These are phyloP conservation scores for Synergus japonicus DNA, from an alignment of 2,888 invertebrate species.

Conservation along the genomic window DNA sequence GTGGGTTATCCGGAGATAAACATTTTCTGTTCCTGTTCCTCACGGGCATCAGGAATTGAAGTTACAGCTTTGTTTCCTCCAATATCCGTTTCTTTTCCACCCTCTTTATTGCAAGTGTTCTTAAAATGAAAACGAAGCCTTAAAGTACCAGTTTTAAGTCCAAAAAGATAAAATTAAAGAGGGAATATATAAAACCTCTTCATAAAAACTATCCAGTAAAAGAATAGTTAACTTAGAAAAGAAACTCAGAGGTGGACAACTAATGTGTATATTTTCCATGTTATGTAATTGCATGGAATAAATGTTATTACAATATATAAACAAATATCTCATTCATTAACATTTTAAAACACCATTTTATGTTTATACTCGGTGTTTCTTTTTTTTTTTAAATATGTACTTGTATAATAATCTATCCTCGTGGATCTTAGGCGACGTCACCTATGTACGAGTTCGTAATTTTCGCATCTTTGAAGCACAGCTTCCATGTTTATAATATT, in stretches of 20 bases:
- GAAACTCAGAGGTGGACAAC: slow-evolving; percentile 61
- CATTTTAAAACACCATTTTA: slow-evolving; percentile 62
- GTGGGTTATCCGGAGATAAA: slow-evolving; percentile 20
- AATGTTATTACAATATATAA: slow-evolving; percentile 74
- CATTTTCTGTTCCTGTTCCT: slow-evolving; percentile 38
- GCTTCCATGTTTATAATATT: slow-evolving; percentile 42
- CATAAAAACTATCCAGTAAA: neutral
- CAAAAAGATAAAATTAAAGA: neutral
- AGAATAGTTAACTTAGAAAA: slow-evolving; percentile 32
- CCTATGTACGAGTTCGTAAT: neutral
- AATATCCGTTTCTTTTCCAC: neutral
- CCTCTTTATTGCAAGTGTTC: neutral
- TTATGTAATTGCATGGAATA: slow-evolving; percentile 71
- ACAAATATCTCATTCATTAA: slow-evolving; percentile 70
- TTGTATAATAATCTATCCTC: neutral
- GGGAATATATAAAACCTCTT: neutral
- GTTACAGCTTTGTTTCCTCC: slow-evolving; percentile 14
- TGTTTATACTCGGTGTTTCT: slow-evolving; percentile 41
- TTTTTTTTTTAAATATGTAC: slow-evolving; percentile 34
- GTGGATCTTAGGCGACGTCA: slow-evolving; percentile 4
- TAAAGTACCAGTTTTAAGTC: neutral
- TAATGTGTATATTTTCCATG: slow-evolving; percentile 69
- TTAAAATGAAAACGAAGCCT: slow-evolving; percentile 12
- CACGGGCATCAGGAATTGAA: slow-evolving; percentile 13
- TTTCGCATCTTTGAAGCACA: neutral